Evolutionary conservation across 37 sponge, comb jelly and placozoan species (phyloP), one percentile per base, ranked within the genome.

Genomic region (Spongilla lacustris): DNA sequence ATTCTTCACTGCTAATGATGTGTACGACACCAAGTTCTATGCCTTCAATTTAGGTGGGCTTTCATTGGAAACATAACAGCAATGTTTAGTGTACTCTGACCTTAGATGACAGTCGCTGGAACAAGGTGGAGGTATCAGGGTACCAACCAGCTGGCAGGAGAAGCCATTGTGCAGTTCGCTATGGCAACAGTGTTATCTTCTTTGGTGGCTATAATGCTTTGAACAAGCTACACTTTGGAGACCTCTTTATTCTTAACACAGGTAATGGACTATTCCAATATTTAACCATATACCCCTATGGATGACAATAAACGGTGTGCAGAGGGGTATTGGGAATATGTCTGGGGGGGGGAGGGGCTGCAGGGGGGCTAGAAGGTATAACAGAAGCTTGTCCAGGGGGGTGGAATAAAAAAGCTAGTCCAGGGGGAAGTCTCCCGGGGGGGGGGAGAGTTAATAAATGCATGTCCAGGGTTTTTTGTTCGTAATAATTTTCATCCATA

Each of bases 181-280:
- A 50, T 35, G 85, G 89, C 28, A 38, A 69, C 48, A 82, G 37
- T 30, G 37, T 92, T 27, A 36, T 92, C 50, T 92, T 77, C 48
- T 92, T 88, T 58, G 92, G 85, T 35, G 92, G 92, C 31, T 92
- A 81, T 78, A 88, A 92, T 77, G 85, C 81, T 25, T 28, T 30
- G 12, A n/a, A 58, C 33, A 80, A 75, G 67, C 74, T 36, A 13
- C 92, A 92, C 82, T 92, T 84, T 70, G 89, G 81, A 35, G 92
- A 92, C 29, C 32, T 92, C 22, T 92, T 92, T 67, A 72, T 85
- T 25, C 48, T 82, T 28, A 68, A 88, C 41, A 77, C 91, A n/a
- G 72, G 91, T 91, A 28, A 12, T 87, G 31, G 9, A 46, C n/a
- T 73, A 29, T 2, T 13, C 24, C n/a, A n/a, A n/a, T n/a, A n/a